A percentile compares a stretch with the other conserved stretches of the same genome.
These are phyloP conservation scores for Parascotia fuliginaria DNA, from an alignment of 2,888 invertebrate genomes.

Conservation along the genomic window DNA sequence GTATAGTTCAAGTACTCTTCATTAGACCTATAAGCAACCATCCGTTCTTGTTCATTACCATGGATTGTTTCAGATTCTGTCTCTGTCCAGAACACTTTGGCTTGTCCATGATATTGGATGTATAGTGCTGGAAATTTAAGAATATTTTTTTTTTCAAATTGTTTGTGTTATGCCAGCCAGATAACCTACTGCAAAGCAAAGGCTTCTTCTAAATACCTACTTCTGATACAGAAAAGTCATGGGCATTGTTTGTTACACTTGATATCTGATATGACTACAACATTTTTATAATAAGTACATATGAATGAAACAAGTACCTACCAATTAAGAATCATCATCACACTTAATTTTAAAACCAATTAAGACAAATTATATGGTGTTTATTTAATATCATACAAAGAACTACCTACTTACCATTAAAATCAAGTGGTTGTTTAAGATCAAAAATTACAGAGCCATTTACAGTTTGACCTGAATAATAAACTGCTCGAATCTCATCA, in stretches of 20 bases:
- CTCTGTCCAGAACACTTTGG: slow-evolving; percentile 64
- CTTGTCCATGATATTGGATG: slow-evolving; percentile 58
- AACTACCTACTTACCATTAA: slow-evolving; percentile 58
- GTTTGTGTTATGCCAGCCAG: too few relatives aligned
- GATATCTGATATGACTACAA: too few relatives aligned
- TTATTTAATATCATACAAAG: too few relatives aligned
- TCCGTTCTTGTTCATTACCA: slow-evolving; percentile 40
- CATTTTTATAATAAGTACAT: too few relatives aligned
- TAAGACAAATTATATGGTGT: too few relatives aligned
- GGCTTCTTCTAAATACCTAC: too few relatives aligned
- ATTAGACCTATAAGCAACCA: slow-evolving; percentile 51
- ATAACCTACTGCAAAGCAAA: too few relatives aligned
- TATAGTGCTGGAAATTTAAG: slow-evolving; percentile 54
- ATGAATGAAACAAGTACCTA: too few relatives aligned
- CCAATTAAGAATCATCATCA: too few relatives aligned
- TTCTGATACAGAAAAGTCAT: too few relatives aligned
- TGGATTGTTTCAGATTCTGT: slow-evolving; percentile 49
- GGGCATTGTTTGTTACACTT: too few relatives aligned
- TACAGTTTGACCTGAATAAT: slow-evolving; percentile 66
- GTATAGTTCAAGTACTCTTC: slow-evolving; percentile 66
- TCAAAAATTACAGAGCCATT: slow-evolving; percentile 58
- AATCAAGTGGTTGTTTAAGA: slow-evolving; percentile 47
- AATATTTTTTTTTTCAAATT: background rate
- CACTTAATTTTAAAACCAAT: too few relatives aligned
- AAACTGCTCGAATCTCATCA: slow-evolving; percentile 52